Conservation (phyloP, 2,888 invertebrate species). For the Tenthredo livida region DNA sequence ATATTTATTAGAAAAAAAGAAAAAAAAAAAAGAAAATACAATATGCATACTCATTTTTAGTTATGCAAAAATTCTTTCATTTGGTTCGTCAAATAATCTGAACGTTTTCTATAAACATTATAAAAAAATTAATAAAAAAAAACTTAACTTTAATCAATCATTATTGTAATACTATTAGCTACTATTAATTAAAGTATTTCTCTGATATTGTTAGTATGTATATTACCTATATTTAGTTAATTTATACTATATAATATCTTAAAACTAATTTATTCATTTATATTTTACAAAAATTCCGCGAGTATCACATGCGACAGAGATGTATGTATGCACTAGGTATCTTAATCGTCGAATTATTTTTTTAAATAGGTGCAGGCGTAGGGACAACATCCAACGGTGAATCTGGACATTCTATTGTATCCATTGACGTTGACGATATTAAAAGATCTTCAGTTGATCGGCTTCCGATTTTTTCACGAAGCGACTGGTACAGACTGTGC, state of each 20-base stretch:
- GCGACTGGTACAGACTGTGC: constrained; percentile 87
- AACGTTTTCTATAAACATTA: constrained; percentile 15
- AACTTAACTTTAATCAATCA: not conserved
- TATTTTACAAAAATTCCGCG: constrained; percentile 7
- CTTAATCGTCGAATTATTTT: constrained; percentile 62
- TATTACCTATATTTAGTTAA: no score
- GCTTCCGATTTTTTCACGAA: constrained; percentile 88
- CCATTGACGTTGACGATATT: constrained; percentile 81
- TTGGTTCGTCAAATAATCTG: not conserved
- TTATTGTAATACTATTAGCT: not conserved
- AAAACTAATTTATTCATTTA: not conserved
- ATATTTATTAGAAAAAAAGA: constrained; percentile 11
- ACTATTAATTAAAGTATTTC: not conserved
- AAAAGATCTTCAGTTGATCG: constrained; percentile 83
- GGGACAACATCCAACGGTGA: constrained; percentile 93
- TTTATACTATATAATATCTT: not conserved
- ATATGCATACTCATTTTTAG: not conserved
- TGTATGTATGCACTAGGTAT: not conserved
- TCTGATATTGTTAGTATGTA: not conserved
- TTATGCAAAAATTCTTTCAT: not conserved
- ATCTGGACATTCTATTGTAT: constrained; percentile 86
- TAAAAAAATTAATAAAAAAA: not conserved
- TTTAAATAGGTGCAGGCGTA: constrained; percentile 87
- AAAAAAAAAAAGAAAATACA: not conserved
- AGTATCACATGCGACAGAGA: not conserved